These are phyloP conservation scores for Potamarius usumacintae DNA, from an alignment of 2,113 vertebrate genomes.

Conservation along the genomic window DNA sequence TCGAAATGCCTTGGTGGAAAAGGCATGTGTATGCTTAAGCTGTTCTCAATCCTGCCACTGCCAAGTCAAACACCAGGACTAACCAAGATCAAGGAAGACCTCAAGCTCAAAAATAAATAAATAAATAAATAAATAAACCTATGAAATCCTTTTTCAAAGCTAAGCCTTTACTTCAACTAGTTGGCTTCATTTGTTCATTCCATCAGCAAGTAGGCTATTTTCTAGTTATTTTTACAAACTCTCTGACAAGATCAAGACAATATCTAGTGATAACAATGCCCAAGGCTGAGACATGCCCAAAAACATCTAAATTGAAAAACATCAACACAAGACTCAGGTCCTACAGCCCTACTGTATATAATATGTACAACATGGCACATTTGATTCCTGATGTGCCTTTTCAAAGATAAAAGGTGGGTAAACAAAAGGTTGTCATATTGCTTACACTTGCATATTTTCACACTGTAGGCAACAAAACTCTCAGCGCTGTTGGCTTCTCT, in stretches of 20 bases:
- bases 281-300: neutral
- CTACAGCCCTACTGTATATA: neutral
- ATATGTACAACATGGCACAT: neutral
- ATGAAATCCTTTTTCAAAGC: neutral
- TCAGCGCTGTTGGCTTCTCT: neutral
- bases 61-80: neutral
- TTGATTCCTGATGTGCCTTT: neutral
- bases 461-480: neutral
- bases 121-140: neutral
- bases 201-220: neutral
- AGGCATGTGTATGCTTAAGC: neutral
- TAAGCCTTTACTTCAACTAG: neutral
- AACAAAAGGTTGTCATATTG: constrained; percentile 8
- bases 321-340: neutral
- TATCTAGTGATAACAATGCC: neutral
- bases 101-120: neutral
- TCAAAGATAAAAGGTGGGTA: neutral
- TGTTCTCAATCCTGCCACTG: neutral
- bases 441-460: neutral
- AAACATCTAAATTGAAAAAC: neutral
- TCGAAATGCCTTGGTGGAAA: too few species aligned
- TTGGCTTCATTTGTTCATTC: neutral
- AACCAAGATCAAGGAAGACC: neutral
- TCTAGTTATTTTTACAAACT: neutral
- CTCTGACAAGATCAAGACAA: neutral